A percentile compares a stretch with the other conserved stretches of the same genome.
phyloP scores from a whole-genome alignment of 2,888 invertebrate genomes.

The Trichacis sp. region DNA sequence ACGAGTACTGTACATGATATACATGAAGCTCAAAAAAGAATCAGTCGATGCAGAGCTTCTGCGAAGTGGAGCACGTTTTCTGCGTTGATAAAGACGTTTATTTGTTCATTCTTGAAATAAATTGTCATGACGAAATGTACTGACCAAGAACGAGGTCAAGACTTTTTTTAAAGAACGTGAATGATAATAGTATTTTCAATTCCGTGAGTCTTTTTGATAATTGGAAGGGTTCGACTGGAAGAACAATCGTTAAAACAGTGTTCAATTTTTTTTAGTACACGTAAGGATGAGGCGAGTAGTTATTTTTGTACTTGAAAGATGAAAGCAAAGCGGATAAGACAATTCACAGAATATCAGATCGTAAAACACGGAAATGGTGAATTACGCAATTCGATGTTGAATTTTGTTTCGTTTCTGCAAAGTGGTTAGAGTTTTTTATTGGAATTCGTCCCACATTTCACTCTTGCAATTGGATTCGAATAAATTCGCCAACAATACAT shows the following conservation, averaged over 20 bases:
- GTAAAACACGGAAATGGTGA: constrained; percentile 11
- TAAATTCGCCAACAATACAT: not conserved
- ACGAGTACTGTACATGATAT: too few species aligned
- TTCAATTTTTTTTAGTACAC: constrained; percentile 35
- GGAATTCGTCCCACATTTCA: not conserved
- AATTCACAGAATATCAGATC: constrained; percentile 27
- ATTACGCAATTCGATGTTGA: not conserved
- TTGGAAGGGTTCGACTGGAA: constrained; percentile 23
- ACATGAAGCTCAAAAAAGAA: too few species aligned
- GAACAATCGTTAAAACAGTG: constrained; percentile 23
- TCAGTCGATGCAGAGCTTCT: too few species aligned
- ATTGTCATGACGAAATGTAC: not conserved
- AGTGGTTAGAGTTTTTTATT: not conserved
- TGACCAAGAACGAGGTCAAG: not conserved
- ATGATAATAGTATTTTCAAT: not conserved
- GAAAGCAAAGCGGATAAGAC: constrained; percentile 21
- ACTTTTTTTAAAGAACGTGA: not conserved
- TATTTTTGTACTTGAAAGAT: constrained; percentile 33
- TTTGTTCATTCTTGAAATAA: too few species aligned
- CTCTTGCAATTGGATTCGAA: too few species aligned
- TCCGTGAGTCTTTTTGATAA: constrained; percentile 6
- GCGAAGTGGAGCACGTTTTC: too few species aligned
- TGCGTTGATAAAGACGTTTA: too few species aligned
- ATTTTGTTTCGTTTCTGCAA: not conserved
- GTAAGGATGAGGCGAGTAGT: constrained; percentile 30